phyloP scores from a whole-genome alignment of 2,113 vertebrate genomes.

The Stegastes partitus region DNA sequence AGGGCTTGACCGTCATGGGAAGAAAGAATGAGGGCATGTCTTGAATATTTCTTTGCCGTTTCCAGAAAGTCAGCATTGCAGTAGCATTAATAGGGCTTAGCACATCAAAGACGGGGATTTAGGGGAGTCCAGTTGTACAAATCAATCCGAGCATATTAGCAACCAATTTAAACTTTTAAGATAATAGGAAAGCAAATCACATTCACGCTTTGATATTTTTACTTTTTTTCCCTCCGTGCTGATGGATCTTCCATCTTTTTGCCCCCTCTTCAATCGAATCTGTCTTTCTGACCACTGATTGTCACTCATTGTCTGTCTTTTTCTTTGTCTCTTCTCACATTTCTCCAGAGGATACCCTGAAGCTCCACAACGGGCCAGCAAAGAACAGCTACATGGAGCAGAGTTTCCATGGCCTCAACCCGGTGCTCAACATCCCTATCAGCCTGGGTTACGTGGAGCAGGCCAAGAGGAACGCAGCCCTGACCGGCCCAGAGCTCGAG shows the following conservation, averaged over 20 bases:
- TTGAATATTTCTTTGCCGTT: constrained; percentile 41
- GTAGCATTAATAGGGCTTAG: constrained; percentile 33
- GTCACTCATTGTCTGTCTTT: constrained; percentile 8
- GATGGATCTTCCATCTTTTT: constrained; percentile 1
- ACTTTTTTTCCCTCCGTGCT: neutral
- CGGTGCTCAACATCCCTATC: constrained; percentile 92
- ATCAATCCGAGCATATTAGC: constrained; percentile 46
- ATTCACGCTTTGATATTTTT: constrained; percentile 41
- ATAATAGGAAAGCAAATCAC: constrained; percentile 24
- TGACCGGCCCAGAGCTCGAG: constrained; percentile 87
- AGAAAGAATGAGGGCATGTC: constrained; percentile 52
- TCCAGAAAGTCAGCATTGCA: constrained; percentile 45
- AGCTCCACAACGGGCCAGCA: constrained; percentile 90
- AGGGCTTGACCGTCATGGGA: constrained; percentile 33
- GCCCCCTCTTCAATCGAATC: neutral
- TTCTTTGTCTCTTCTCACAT: constrained; percentile 39
- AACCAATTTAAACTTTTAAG: constrained; percentile 17
- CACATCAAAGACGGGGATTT: constrained; percentile 41
- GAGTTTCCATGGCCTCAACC: constrained; percentile 97
- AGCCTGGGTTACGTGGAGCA: constrained; percentile 88
- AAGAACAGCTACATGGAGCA: constrained; percentile 99
- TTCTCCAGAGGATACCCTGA: constrained; percentile 90
- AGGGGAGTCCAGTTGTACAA: constrained; percentile 9
- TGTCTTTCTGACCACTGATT: constrained; percentile 20
- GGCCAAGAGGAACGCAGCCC: constrained; percentile 89